Evolutionary conservation across 2,113 vertebrate genomes (phyloP).

Genomic region (Solea senegalensis): DNA sequence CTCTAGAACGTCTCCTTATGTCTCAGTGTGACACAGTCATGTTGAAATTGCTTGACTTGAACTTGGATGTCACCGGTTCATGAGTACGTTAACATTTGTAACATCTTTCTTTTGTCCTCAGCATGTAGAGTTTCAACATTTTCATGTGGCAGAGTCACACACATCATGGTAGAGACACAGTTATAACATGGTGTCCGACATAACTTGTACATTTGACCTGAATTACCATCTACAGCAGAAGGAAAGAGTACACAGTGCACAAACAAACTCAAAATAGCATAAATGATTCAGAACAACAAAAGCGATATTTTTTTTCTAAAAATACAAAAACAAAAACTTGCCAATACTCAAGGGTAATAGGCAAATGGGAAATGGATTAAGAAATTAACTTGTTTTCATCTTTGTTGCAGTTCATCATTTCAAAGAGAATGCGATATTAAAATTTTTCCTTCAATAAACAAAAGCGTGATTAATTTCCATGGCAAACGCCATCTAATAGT

Average conservation of each 20-base stretch:
- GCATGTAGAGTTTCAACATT: no score
- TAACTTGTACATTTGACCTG: neutral
- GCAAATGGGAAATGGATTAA: constrained; percentile 74
- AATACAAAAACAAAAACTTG: constrained; percentile 57
- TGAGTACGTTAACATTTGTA: neutral
- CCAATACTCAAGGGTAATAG: constrained; percentile 77
- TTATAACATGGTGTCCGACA: neutral
- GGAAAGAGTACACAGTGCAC: constrained; percentile 9
- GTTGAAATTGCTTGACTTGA: no score
- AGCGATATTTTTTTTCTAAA: constrained; percentile 58
- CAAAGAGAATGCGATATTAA: constrained; percentile 84
- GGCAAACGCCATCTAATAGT: constrained; percentile 77
- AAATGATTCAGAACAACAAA: constrained; percentile 52
- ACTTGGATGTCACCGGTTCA: neutral
- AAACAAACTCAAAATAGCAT: constrained; percentile 11
- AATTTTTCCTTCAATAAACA: constrained; percentile 76
- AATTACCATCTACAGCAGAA: neutral
- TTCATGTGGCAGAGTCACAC: no score
- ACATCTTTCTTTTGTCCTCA: no score
- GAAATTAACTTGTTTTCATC: constrained; percentile 81
- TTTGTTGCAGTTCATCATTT: constrained; percentile 80
- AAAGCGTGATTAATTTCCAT: constrained; percentile 79
- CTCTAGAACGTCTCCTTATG: no score
- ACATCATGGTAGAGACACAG: neutral
- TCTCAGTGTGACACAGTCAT: no score